These are phyloP conservation scores for Sarcoramphus papa DNA, from an alignment of 2,797 vertebrate species.

Conservation along the genomic window DNA sequence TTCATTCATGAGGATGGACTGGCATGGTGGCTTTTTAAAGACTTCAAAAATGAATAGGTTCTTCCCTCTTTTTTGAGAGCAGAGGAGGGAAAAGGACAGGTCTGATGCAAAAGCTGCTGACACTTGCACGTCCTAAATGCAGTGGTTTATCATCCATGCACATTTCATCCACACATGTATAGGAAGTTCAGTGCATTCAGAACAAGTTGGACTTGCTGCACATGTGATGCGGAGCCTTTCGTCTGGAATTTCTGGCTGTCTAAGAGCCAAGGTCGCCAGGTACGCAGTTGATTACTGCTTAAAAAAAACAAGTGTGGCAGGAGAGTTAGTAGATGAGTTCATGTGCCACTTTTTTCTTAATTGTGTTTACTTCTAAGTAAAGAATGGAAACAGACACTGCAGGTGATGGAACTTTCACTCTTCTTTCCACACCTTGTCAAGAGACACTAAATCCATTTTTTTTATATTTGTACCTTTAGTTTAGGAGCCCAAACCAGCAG, in stretches of 20 bases:
- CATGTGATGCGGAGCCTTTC: not conserved
- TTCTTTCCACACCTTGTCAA: not conserved
- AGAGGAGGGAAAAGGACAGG: not conserved
- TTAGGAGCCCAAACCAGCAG: not conserved
- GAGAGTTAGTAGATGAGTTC: not conserved
- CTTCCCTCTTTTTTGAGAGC: not conserved
- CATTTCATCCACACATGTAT: not conserved
- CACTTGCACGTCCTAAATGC: not conserved
- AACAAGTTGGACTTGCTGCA: constrained; percentile 16
- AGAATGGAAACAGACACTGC: not conserved
- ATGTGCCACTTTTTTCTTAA: not conserved
- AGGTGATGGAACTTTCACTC: not conserved
- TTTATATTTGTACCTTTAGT: not conserved
- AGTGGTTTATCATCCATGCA: not conserved
- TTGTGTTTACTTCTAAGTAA: not conserved
- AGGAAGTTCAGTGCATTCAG: not conserved
- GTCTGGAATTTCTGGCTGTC: not conserved
- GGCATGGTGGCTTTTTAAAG: not conserved
- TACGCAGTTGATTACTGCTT: not conserved
- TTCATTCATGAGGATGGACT: not conserved
- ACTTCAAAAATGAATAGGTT: not conserved
- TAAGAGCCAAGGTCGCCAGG: not conserved
- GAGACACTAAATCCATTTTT: not conserved
- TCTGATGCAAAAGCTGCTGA: not conserved
- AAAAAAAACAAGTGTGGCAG: not conserved